Evolutionary conservation across 2,113 vertebrate species (phyloP).

Genomic region (Pteruthius melanotis): DNA sequence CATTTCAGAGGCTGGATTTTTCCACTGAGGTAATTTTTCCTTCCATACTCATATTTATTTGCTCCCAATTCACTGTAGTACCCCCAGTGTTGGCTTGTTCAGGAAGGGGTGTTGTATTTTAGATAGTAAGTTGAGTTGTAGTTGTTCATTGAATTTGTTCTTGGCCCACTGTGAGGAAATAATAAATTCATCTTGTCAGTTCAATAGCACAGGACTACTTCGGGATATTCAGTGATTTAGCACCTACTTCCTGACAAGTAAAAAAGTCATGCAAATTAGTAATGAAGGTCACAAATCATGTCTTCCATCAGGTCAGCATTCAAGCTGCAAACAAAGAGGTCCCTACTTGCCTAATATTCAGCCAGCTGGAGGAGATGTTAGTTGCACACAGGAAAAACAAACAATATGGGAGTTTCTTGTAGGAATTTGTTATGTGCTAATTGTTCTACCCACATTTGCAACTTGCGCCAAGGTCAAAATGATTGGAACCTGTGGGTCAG

Average conservation of each 20-base stretch:
- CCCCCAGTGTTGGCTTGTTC: not conserved
- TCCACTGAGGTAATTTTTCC: not conserved
- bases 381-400: not conserved
- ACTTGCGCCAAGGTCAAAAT: not conserved
- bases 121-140: not conserved
- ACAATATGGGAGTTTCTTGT: not conserved
- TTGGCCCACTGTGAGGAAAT: conserved; percentile 1
- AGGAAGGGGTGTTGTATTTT: not conserved
- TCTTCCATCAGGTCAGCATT: not conserved
- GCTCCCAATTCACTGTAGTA: not conserved
- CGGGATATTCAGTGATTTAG: conserved; percentile 1
- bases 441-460: not conserved
- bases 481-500: not conserved
- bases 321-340: not conserved
- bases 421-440: not conserved
- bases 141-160: not conserved
- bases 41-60: not conserved
- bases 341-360: not conserved
- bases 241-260: not conserved
- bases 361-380: not conserved
- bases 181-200: conserved; percentile 37
- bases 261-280: not conserved
- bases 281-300: not conserved
- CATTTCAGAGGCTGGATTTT: not conserved
- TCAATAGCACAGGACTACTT: not conserved